Evolutionary conservation across 2,888 invertebrate genomes (phyloP), one percentile per base, ranked within the genome.

Genomic region (Xestia xanthographa): DNA sequence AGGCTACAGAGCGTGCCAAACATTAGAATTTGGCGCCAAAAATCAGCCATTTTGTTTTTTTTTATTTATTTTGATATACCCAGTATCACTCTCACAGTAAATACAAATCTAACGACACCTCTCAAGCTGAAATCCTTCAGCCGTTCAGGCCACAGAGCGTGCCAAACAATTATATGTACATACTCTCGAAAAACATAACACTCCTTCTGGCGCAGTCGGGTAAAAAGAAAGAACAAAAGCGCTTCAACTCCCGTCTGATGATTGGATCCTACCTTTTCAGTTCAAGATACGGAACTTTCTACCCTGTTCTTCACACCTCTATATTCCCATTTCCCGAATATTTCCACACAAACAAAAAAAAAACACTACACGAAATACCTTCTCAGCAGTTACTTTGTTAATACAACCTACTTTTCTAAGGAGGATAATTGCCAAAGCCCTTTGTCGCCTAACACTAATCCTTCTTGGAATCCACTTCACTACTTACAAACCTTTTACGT

Each of bases 401-500:
- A 68, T 78, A 76, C 45, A 58, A 43, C 2, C 26, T 17, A 41
- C 22, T 79, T 48, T 75, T 68, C 34, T 22, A 9, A 60, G 17
- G 43, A 43, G 26, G 34, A 50, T 60, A 48, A 79, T 68, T 50
- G 41, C 14, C 1, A 50, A 79, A 50, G 41, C 34, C 34, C 60
- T 79, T 43, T 79, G 76, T 50, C 17, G 17, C 79, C 1, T 6
- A 69, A 22, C 12, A 50, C 34, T 60, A 50, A 68, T 60, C 58
- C 69, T 43, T 50, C 69, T 29, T 22, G 1, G 34, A 69, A 60
- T 69, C 50, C 58, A 67, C 68, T 68, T 26, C 4, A 22, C 45
- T 41, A 72, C 58, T 75, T 48, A 75, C 34, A 34, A 76, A 76
- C 45, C 75, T 66, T 77, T 58, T 76, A 48, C n/a, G n/a, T 22